Conservation (phyloP, 2,113 vertebrate species). For the Ictalurus furcatus region DNA sequence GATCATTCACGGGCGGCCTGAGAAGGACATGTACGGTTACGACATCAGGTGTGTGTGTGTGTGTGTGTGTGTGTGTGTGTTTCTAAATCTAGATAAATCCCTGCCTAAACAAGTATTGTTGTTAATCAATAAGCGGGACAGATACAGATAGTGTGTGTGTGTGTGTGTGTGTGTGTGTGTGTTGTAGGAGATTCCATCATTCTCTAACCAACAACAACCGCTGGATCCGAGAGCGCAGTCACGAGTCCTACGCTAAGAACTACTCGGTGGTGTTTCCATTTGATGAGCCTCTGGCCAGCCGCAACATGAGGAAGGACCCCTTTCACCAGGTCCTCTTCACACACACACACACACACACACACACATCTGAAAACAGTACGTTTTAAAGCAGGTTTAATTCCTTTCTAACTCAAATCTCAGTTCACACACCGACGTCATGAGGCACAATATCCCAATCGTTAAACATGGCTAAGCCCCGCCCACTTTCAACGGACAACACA, state of each 20-base stretch:
- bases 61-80: background rate
- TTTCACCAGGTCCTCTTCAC: conserved; percentile 82
- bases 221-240: conserved; percentile 94
- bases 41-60: conserved; percentile 84
- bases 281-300: conserved; percentile 88
- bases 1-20: conserved; percentile 86
- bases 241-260: conserved; percentile 96
- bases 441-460: background rate
- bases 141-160: background rate
- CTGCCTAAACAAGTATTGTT: background rate
- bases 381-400: background rate
- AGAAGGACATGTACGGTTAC: conserved; percentile 96
- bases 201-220: conserved; percentile 79
- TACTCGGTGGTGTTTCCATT: conserved; percentile 92
- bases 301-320: conserved; percentile 85
- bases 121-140: background rate
- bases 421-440: too few relatives aligned
- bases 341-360: background rate
- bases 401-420: background rate
- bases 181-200: conserved; percentile 83
- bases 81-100: background rate
- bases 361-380: background rate
- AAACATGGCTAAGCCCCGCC: background rate
- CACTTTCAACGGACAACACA: background rate
- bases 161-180: background rate